Evolutionary conservation across 2,888 invertebrate genomes (phyloP), one percentile per base, ranked within the genome.

Genomic region (Endotricha flammealis): DNA sequence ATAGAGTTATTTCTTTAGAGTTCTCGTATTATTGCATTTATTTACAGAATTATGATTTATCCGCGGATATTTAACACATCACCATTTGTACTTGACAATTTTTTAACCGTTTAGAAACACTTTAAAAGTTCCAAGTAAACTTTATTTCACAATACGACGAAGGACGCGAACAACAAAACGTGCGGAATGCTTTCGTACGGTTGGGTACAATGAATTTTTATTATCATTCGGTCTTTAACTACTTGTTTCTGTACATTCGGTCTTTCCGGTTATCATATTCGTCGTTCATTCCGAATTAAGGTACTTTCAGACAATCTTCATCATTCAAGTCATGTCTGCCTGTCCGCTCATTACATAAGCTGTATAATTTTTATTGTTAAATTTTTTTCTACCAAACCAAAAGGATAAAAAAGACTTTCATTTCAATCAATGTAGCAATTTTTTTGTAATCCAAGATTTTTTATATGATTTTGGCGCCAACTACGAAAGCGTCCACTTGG

Each of bases 121-220:
- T 78, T 78, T 52, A 50, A 73, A 76, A 74, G 66, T 78, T 77
- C 65, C 46, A 40, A 42, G 42, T 63, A 32, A 64, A 75, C 65
- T 76, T 71, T 63, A 62, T 79, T 63, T 59, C 50, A 43, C 40
- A 44, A 29, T 39, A 45, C 48, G 42, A 57, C 57, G 64, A 68
- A 75, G 67, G 71, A 76, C 71, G 69, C 72, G 52, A 60, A 52
- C 51, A n/a, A 39, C 13, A 20, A 50, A 52, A 44, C 53, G 52
- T 56, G 54, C 32, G 39, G 36, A 36, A 25, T 25, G 32, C 41
- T 11, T 20, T 20, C 20, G 7, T 20, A 47, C 51, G 49, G 46
- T 41, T 41, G 32, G 32, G 23, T 30, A 42, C 37, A 37, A 41
- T 41, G 32, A 31, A 22, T 12, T 28, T 27, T n/a, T n/a, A n/a